phyloP scores from a whole-genome alignment of 2,113 vertebrate genomes.

The Collichthys lucidus region DNA sequence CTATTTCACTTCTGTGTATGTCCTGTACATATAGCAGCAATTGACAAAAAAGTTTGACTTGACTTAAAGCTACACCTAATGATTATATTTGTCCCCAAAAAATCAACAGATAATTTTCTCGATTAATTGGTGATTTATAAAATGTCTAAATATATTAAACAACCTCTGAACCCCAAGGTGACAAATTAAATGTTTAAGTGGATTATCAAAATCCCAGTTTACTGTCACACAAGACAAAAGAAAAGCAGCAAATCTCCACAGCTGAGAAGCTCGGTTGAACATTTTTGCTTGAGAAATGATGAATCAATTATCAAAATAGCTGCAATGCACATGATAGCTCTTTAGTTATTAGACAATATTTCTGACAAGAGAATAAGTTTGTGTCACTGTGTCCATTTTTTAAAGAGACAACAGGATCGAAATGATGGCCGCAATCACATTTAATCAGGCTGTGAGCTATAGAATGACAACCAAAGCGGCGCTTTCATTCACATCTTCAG shows the following conservation, averaged over 20 bases:
- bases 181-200: too few relatives aligned
- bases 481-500: constrained; percentile 35
- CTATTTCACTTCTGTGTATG: too few relatives aligned
- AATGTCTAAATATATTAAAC: not conserved
- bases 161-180: not conserved
- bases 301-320: not conserved
- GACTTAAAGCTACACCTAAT: not conserved
- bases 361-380: not conserved
- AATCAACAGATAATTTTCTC: not conserved
- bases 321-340: not conserved
- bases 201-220: not conserved
- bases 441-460: constrained; percentile 2
- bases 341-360: not conserved
- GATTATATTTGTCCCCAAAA: too few relatives aligned
- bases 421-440: constrained; percentile 16
- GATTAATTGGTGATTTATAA: not conserved
- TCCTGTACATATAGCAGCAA: too few relatives aligned
- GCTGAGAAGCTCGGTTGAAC: not conserved
- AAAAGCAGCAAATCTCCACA: not conserved
- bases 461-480: constrained; percentile 15
- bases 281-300: not conserved
- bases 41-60: too few relatives aligned
- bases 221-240: not conserved
- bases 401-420: constrained; percentile 3
- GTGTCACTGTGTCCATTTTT: not conserved